A percentile compares a stretch with the other conserved stretches of the same genome.
phyloP scores from a whole-genome alignment of 2,888 invertebrate species.

The Sphinx pinastri region DNA sequence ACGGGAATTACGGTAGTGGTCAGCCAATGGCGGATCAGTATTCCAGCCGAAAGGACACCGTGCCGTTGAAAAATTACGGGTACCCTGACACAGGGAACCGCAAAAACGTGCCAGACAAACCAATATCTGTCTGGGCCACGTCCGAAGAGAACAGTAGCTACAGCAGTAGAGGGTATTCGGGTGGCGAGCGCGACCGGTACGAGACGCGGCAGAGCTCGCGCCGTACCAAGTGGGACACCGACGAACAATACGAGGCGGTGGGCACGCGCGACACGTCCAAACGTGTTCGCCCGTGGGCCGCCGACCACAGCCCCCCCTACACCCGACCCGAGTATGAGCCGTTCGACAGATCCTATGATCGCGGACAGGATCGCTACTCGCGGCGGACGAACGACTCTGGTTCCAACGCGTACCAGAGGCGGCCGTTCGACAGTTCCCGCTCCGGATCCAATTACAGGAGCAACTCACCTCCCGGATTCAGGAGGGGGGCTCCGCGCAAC shows the following conservation, averaged over 20 bases:
- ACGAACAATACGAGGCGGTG: not conserved
- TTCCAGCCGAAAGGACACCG: not conserved
- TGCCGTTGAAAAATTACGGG: not conserved
- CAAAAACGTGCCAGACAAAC: not conserved
- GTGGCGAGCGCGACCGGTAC: not conserved
- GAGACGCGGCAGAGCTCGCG: not conserved
- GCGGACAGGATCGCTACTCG: conserved; percentile 5
- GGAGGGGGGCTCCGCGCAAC: conserved; percentile 3
- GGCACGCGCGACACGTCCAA: not conserved
- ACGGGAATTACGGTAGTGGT: conserved; percentile 3
- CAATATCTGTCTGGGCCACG: conserved; percentile 1
- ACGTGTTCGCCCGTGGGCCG: not conserved
- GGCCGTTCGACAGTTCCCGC: not conserved
- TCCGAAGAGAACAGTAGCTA: not conserved
- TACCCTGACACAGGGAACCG: conserved; percentile 1
- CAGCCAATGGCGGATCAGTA: conserved; percentile 20
- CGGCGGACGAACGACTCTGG: not conserved
- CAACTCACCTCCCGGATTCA: not conserved
- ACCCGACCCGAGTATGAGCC: not conserved
- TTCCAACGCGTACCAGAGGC: conserved; percentile 3
- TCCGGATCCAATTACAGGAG: not conserved
- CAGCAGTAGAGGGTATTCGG: not conserved
- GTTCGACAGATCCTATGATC: conserved; percentile 19
- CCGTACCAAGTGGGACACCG: conserved; percentile 8
- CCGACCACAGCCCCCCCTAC: not conserved